Percentiles rank a stretch among this genome's conserved stretches.
These are phyloP conservation scores for Blastomussa wellsi DNA, from an alignment of 92 coral and sea anemone genomes.

Conservation along the genomic window DNA sequence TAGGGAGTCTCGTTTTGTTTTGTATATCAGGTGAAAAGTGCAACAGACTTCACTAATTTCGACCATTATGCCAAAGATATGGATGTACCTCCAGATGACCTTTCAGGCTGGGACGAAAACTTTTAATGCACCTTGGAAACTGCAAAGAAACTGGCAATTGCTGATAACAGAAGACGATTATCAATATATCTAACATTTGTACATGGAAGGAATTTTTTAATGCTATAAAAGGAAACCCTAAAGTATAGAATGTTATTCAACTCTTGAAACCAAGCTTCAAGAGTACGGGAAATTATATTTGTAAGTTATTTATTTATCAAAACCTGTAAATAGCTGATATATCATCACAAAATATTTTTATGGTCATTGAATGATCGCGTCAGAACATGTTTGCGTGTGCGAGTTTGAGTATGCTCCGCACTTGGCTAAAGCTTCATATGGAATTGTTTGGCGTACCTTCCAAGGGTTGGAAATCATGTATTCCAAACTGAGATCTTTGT, in stretches of 20 bases:
- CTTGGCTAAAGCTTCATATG: too few species aligned
- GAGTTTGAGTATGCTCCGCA: background rate
- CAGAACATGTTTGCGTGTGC: background rate
- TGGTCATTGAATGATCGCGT: background rate
- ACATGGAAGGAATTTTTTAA: background rate
- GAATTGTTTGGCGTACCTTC: background rate
- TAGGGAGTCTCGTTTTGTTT: background rate
- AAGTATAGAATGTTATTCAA: background rate
- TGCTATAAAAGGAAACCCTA: background rate
- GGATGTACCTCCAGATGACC: conserved; percentile 94
- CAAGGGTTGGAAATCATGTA: background rate
- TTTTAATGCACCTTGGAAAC: conserved; percentile 45
- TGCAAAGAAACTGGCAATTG: background rate
- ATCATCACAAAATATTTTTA: background rate
- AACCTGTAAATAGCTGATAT: conserved; percentile 10
- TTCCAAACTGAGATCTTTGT: background rate
- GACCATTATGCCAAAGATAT: conserved; percentile 85
- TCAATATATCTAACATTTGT: background rate
- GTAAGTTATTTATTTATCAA: conserved; percentile 24
- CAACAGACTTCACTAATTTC: conserved; percentile 81
- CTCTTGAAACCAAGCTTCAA: conserved; percentile 12
- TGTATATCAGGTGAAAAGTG: conserved; percentile 67
- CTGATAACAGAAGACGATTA: background rate
- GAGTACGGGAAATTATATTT: background rate
- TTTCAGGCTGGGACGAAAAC: conserved; percentile 97